phyloP scores from a whole-genome alignment of 2,797 vertebrate genomes.

The Coregonus suidteri region DNA sequence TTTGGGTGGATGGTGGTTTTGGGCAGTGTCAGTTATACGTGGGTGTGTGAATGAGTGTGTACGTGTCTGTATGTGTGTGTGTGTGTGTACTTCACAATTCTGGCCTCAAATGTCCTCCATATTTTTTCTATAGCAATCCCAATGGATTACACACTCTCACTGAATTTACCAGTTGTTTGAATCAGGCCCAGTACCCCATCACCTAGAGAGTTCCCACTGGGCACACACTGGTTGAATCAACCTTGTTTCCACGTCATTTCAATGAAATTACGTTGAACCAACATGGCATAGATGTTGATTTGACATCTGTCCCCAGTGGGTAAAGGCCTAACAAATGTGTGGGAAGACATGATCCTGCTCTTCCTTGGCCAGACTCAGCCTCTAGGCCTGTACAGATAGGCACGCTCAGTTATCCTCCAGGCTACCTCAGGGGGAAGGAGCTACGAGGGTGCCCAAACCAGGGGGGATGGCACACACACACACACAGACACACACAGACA shows the following conservation, averaged over 20 bases:
- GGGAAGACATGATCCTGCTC: background rate
- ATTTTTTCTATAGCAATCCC: background rate
- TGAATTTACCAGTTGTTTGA: background rate
- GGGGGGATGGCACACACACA: background rate
- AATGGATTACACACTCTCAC: background rate
- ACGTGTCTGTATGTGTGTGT: conserved; percentile 18
- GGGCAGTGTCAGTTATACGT: conserved; percentile 26
- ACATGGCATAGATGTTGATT: no score
- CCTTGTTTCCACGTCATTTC: no score
- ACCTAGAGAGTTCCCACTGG: conserved; percentile 12
- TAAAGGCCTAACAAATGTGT: background rate
- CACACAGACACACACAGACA: background rate
- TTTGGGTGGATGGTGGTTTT: conserved; percentile 63
- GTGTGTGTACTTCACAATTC: background rate
- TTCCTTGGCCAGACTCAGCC: background rate
- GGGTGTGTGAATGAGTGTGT: conserved; percentile 14
- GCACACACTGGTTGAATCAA: no score
- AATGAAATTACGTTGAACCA: no score
- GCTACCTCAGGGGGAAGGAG: background rate
- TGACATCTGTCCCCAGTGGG: no score
- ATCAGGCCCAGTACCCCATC: background rate
- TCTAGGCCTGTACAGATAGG: conserved; percentile 2
- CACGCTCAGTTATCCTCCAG: background rate
- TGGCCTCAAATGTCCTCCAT: background rate
- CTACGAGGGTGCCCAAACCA: background rate